Evolutionary conservation across 2,113 vertebrate genomes (phyloP).

Genomic region (Cichladusa arquata): DNA sequence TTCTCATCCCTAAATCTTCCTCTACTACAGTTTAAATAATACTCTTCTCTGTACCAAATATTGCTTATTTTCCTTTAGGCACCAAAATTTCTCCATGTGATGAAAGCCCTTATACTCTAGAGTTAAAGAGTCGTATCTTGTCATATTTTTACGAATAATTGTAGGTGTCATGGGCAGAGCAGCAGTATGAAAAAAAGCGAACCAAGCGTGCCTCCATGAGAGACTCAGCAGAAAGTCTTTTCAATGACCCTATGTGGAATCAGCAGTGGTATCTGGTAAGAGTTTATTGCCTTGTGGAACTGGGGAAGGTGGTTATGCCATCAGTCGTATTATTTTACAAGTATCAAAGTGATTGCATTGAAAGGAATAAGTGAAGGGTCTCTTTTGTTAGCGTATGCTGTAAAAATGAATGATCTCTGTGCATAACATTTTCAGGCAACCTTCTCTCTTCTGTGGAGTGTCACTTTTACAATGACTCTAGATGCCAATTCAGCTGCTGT

Average conservation of each 20-base stretch:
- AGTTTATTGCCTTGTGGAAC: background rate
- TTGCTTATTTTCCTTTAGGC: background rate
- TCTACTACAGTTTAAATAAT: background rate
- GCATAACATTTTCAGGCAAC: background rate
- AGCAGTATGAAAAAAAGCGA: slow-evolving; percentile 91
- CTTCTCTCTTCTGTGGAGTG: background rate
- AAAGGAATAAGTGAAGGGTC: background rate
- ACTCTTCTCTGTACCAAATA: background rate
- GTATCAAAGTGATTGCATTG: accelerated
- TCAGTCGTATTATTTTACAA: background rate
- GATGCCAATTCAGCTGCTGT: background rate
- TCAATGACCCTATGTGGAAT: slow-evolving; percentile 98
- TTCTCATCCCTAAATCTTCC: background rate
- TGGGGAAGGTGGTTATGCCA: background rate
- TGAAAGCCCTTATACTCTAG: background rate
- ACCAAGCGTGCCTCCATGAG: slow-evolving; percentile 79
- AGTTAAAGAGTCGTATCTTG: background rate
- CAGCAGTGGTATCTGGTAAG: slow-evolving; percentile 99
- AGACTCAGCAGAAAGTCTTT: slow-evolving; percentile 84
- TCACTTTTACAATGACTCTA: background rate
- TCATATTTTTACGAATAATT: background rate
- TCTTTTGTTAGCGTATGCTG: accelerated
- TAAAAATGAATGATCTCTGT: background rate
- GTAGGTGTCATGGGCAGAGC: slow-evolving; percentile 95
- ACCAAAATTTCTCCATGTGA: background rate